Evolutionary conservation across 1,140 invertebrate species (phyloP), one percentile per base, ranked within the genome.

Genomic region (Potamilus streckersoni): DNA sequence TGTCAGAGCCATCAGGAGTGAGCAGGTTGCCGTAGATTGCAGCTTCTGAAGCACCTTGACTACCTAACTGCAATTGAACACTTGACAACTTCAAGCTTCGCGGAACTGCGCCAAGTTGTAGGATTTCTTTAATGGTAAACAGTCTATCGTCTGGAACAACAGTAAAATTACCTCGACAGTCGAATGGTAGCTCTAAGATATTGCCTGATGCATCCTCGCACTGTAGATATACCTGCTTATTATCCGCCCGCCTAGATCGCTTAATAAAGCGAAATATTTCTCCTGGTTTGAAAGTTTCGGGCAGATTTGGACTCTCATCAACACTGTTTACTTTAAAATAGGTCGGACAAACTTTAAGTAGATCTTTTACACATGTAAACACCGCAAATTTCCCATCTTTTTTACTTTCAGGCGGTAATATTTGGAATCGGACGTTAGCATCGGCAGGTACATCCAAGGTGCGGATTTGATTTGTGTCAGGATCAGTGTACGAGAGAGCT

Each of bases 241-340:
- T 69, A 59, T 23, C 19, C 19, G 70, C 16, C 15, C 57, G 57
- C 27, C 38, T 66, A 23, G 73, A 62, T 55, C 72, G 61, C 12
- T 71, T 63, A 20, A 77, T 68, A 69, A 77, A 77, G 68, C 66
- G 19, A 57, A 77, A 77, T 0, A 77, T 66, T 62, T 77, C 75
- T 23, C 75, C 75, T 17, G 70, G 61, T 69, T 77, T 77, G 64
- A 77, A 69, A 61, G 72, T 69, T n/a, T 69, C 75, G 19, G 75
- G 75, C 55, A 77, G 62, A 69, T 77, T 72, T 65, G 75, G 75
- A 66, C 73, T 71, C 49, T 77, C 75, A 58, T 77, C 72, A 63
- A 72, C 67, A 27, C 69, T 49, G 64, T 77, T 72, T 11, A 71
- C 69, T 63, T 77, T 72, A 63, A 77, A 77, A 63, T 72, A 77